Base-by-base conservation (phyloP, 1,140 invertebrate species). In the Diachasma alloeum region DNA sequence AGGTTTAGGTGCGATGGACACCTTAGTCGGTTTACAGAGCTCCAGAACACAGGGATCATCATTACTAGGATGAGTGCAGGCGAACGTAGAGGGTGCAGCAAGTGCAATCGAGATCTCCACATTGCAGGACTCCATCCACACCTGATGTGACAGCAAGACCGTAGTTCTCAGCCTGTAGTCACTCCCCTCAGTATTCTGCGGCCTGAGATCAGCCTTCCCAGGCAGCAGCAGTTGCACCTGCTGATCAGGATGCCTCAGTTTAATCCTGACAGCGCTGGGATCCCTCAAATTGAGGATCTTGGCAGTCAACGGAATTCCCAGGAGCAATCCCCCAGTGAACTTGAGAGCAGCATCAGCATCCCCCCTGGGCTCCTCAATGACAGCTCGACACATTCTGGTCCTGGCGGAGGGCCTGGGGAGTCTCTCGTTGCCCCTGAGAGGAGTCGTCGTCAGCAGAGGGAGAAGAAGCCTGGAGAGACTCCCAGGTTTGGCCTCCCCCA, bases 221-320 rank as follows among this genome's bases (percentile, higher is more conserved):
- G 96, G 97, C 74, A 96, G 91, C 36, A 97, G 91, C 42, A 97
- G 90, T 85, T 98, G 95, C 22, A 93, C 93, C 83, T 95, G 94
- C 84, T 97, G 95, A 91, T 99, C 97, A 3, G 97, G 97, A 90
- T 98, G 98, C 81, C 96, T 94, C 15, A 98, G 93, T 88, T 95
- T 95, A 31, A 98, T 92, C 74, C 96, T 91, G 68, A 98, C 90
- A 75, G 93, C 91, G 74, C 89, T 89, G 2, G 95, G 90, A 86
- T 96, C 93, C 22, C 92, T 91, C 63, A 98, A 90, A 89, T 97
- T 94, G 59, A 93, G 91, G 76, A 99, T 92, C 85, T 96, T 95
- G 0, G 96, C 96, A 83, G 97, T 95, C 44, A 98, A 90, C 10
- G 93, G 93, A 31, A 98, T 93, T 19, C 95, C 95, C 39, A 97